Conservation (phyloP, 2,888 invertebrate genomes). For the Drosophila monieri region DNA sequence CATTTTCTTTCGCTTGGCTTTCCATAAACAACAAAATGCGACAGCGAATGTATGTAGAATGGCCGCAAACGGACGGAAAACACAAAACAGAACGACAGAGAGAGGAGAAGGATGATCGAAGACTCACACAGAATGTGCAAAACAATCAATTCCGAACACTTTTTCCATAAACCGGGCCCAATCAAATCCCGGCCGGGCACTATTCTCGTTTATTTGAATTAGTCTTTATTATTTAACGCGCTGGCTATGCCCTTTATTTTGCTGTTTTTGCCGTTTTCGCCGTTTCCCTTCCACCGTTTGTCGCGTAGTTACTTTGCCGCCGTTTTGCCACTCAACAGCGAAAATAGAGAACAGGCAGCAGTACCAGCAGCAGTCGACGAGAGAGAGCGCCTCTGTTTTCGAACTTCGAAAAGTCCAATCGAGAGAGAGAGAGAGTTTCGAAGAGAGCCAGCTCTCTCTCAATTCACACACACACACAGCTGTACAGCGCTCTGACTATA, state of each 20-base stretch:
- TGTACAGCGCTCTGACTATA: slow-evolving; percentile 12
- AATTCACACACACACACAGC: background rate
- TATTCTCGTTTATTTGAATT: slow-evolving; percentile 48
- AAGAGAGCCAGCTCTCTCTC: slow-evolving; percentile 17
- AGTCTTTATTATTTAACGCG: slow-evolving; percentile 52
- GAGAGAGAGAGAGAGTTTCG: slow-evolving; percentile 32
- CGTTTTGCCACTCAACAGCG: slow-evolving; percentile 74
- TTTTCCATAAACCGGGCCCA: background rate
- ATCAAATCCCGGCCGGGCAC: slow-evolving; percentile 7
- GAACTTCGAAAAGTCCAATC: slow-evolving; percentile 67
- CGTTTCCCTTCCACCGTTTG: slow-evolving; percentile 32
- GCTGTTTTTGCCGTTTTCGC: slow-evolving; percentile 41
- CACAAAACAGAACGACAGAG: slow-evolving; percentile 30
- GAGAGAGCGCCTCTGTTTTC: slow-evolving; percentile 46
- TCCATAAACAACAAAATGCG: slow-evolving; percentile 41
- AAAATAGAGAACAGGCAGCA: slow-evolving; percentile 55
- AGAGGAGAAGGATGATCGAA: slow-evolving; percentile 16
- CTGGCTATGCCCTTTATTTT: slow-evolving; percentile 55
- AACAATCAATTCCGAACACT: slow-evolving; percentile 35
- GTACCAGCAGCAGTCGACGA: slow-evolving; percentile 37
- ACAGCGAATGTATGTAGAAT: slow-evolving; percentile 23
- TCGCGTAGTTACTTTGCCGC: slow-evolving; percentile 76
- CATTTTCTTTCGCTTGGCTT: slow-evolving; percentile 2
- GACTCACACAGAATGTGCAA: slow-evolving; percentile 25
- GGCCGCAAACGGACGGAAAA: slow-evolving; percentile 12